Evolutionary conservation across 1,140 invertebrate species (phyloP).

Genomic region (Trichoplusia ni): DNA sequence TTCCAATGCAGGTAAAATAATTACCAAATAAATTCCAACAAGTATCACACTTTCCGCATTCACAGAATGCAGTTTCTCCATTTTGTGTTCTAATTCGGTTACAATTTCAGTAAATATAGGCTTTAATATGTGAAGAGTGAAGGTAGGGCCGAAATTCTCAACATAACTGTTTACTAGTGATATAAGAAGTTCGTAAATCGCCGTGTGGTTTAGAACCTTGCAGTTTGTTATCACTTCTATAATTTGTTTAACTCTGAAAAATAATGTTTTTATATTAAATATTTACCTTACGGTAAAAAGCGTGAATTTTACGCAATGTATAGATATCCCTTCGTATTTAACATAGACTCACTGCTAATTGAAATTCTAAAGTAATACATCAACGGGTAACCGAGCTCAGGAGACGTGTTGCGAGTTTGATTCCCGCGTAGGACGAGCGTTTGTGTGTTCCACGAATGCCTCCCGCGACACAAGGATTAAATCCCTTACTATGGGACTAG

Average conservation of each 20-base stretch:
- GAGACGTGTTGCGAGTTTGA: no score
- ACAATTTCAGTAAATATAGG: slow-evolving; percentile 69
- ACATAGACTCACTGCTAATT: no score
- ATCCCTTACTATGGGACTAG: no score
- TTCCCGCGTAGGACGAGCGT: no score
- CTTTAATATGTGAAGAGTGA: slow-evolving; percentile 59
- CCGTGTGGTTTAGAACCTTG: slow-evolving; percentile 61
- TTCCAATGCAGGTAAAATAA: slow-evolving; percentile 58
- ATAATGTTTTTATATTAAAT: slow-evolving; percentile 16
- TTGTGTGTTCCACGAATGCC: no score
- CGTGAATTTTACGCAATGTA: no score
- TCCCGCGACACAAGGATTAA: no score
- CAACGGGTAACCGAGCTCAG: no score
- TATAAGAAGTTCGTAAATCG: slow-evolving; percentile 63
- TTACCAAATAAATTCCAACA: slow-evolving; percentile 74
- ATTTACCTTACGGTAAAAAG: no score
- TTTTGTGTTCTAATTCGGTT: slow-evolving; percentile 67
- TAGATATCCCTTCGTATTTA: no score
- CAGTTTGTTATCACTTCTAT: slow-evolving; percentile 57
- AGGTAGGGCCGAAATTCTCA: slow-evolving; percentile 66
- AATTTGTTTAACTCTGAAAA: slow-evolving; percentile 69
- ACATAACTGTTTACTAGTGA: slow-evolving; percentile 64
- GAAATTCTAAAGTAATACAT: no score
- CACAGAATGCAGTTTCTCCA: slow-evolving; percentile 71
- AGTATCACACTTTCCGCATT: slow-evolving; percentile 64